Percentiles rank a stretch among this genome's conserved stretches.
These are phyloP conservation scores for Paraescarpia echinospica DNA, from an alignment of 1,140 invertebrate species.

Conservation along the genomic window DNA sequence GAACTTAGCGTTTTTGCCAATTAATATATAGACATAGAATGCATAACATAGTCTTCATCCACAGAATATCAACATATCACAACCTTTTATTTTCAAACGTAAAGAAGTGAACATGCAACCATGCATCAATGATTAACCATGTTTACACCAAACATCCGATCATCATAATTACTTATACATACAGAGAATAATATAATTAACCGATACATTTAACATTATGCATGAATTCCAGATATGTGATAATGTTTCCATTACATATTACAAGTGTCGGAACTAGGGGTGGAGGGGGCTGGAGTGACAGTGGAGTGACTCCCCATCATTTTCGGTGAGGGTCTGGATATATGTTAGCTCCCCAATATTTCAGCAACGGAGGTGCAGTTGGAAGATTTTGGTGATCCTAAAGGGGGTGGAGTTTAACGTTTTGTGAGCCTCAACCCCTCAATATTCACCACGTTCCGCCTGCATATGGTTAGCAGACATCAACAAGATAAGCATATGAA, in stretches of 20 bases:
- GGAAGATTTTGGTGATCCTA: too few species aligned
- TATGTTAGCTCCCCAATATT: too few species aligned
- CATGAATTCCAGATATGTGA: not conserved
- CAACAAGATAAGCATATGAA: not conserved
- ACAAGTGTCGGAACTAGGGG: not conserved
- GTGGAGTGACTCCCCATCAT: too few species aligned
- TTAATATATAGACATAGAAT: too few species aligned
- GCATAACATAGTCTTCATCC: too few species aligned
- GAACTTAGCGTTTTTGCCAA: too few species aligned
- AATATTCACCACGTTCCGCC: too few species aligned
- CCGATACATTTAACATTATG: not conserved
- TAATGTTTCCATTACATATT: not conserved
- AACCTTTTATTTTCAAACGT: not conserved
- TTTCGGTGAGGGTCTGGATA: too few species aligned
- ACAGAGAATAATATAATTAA: not conserved
- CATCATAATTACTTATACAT: not conserved
- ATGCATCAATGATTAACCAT: not conserved
- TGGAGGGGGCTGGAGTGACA: too few species aligned
- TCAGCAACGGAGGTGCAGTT: too few species aligned
- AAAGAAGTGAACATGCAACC: not conserved
- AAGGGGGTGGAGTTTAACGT: too few species aligned
- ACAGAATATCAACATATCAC: not conserved
- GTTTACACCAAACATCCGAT: not conserved
- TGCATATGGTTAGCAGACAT: not conserved
- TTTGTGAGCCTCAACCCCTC: too few species aligned